phyloP scores from a whole-genome alignment of 2,797 vertebrate genomes.

The Sphenodon punctatus region DNA sequence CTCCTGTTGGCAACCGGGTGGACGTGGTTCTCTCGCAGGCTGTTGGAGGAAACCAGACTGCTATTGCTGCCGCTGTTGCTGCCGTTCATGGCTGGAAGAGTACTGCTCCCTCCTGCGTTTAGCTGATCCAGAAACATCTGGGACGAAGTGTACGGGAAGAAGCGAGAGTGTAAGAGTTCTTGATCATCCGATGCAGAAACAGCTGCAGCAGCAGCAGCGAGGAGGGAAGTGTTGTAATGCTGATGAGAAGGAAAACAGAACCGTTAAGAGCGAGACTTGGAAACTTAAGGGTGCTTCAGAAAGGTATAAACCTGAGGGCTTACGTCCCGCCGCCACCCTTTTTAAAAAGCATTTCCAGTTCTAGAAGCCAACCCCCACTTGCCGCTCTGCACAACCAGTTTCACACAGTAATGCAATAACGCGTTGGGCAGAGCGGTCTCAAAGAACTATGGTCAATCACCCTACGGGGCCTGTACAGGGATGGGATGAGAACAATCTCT shows the following conservation, averaged over 20 bases:
- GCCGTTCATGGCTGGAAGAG: constrained; percentile 87
- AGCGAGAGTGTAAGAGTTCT: constrained; percentile 91
- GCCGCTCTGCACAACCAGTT: not conserved
- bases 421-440: too few species aligned
- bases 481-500: too few species aligned
- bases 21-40: constrained; percentile 87
- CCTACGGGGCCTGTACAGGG: too few species aligned
- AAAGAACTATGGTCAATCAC: too few species aligned
- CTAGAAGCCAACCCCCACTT: not conserved
- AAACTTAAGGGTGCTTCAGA: not conserved
- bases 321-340: too few species aligned
- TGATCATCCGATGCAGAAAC: constrained; percentile 92
- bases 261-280: constrained; percentile 15
- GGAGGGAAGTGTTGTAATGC: constrained; percentile 95
- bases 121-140: constrained; percentile 96
- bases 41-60: constrained; percentile 91
- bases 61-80: constrained; percentile 92
- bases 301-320: constrained; percentile 9
- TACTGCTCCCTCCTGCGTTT: constrained; percentile 79
- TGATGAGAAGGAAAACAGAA: constrained; percentile 60
- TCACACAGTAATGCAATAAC: too few species aligned
- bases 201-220: constrained; percentile 91
- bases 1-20: constrained; percentile 80
- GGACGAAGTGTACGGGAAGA: constrained; percentile 92
- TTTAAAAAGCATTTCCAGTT: not conserved